A percentile compares a stretch with the other conserved stretches of the same genome.
phyloP scores from a whole-genome alignment of 1,140 invertebrate genomes.

The Caenorhabditis latens region DNA sequence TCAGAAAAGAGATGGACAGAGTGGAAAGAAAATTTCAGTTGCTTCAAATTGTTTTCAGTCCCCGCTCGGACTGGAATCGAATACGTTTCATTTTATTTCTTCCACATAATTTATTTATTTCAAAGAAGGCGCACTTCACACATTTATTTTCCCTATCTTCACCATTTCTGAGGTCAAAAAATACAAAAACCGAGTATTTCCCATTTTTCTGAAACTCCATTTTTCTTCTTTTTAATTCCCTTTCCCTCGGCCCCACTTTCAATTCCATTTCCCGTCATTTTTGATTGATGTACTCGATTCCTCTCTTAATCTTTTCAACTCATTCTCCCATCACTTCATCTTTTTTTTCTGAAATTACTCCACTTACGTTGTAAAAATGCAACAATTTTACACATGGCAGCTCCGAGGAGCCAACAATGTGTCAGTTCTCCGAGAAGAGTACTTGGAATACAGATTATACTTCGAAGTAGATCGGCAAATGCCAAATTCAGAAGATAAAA shows the following conservation, averaged over 20 bases:
- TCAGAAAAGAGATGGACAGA: too few relatives aligned
- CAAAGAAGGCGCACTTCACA: not conserved
- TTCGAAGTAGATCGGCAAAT: constrained; percentile 66
- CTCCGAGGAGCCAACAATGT: constrained; percentile 68
- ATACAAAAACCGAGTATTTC: not conserved
- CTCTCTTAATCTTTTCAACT: constrained; percentile 27
- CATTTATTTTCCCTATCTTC: constrained; percentile 2
- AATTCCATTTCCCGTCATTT: constrained; percentile 9
- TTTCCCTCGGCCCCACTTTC: not conserved
- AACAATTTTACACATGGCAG: constrained; percentile 67
- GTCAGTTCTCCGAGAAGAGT: constrained; percentile 65
- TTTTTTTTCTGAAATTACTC: not conserved
- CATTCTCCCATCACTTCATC: not conserved
- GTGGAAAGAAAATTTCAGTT: too few relatives aligned
- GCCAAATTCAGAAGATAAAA: constrained; percentile 68
- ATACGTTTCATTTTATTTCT: too few relatives aligned
- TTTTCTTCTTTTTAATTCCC: not conserved
- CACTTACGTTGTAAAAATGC: constrained; percentile 69
- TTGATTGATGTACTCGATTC: constrained; percentile 30
- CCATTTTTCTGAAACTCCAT: not conserved
- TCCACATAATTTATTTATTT: too few relatives aligned
- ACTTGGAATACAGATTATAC: constrained; percentile 67
- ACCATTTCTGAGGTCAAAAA: not conserved
- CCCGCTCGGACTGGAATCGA: too few relatives aligned
- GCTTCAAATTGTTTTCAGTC: too few relatives aligned